These are phyloP conservation scores for Meghimatium bilineatum DNA, from an alignment of 2,888 invertebrate genomes.

Conservation along the genomic window DNA sequence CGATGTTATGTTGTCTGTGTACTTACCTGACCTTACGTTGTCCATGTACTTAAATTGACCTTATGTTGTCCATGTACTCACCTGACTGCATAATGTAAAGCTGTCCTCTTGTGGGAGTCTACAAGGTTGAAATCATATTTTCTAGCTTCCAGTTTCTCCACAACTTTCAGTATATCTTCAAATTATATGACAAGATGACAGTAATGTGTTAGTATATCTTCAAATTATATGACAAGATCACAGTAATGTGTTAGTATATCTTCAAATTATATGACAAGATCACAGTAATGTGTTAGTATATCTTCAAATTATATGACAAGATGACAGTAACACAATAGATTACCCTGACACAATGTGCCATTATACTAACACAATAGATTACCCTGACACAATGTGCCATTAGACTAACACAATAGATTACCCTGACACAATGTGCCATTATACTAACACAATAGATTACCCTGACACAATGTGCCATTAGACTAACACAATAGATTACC, in stretches of 20 bases:
- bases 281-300: not conserved
- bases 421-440: too few species aligned
- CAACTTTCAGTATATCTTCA: slow-evolving; percentile 34
- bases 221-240: not conserved
- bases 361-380: too few species aligned
- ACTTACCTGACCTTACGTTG: too few species aligned
- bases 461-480: too few species aligned
- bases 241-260: slow-evolving; percentile 10
- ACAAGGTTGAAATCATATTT: slow-evolving; percentile 42
- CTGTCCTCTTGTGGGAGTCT: slow-evolving; percentile 63
- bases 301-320: slow-evolving; percentile 7
- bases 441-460: too few species aligned
- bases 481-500: too few species aligned
- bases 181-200: not conserved
- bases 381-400: too few species aligned
- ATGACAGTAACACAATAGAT: not conserved
- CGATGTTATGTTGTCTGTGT: too few species aligned
- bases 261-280: not conserved
- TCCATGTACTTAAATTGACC: too few species aligned
- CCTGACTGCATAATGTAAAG: slow-evolving; percentile 66
- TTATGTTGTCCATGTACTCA: not conserved
- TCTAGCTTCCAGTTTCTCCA: slow-evolving; percentile 32
- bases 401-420: too few species aligned
- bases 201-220: slow-evolving; percentile 21
- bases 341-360: too few species aligned